Base-by-base conservation (phyloP, 2,888 invertebrate genomes). In the Temnothorax rugatulus region DNA sequence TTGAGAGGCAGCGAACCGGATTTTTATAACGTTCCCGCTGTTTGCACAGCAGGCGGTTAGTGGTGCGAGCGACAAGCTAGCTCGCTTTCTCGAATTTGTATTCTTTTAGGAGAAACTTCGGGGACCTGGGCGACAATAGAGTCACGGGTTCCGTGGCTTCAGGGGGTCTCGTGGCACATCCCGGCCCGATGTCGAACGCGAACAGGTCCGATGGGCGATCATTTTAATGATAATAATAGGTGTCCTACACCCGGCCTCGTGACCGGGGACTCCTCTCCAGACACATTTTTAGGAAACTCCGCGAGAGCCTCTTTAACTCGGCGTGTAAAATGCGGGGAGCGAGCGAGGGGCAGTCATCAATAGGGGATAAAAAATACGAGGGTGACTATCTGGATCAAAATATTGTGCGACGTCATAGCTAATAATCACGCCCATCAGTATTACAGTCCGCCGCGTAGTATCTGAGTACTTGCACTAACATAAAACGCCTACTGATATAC, bases 11-110 rank as follows among this genome's bases (percentile, higher is more conserved):
- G 69, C 47, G 66, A 81, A 73, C 59, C 50, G 79, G 73, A 81
- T 81, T 69, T 79, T 81, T 81, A 81, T 44, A 71, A 81, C 18
- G 38, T 79, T 25, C 73, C 21, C 25, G 59, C 13, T 91, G 91
- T 91, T 91, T 91, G 89, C 88, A 88, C 91, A 91, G 91, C 91
- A 90, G 91, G 91, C 76, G 87, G 84, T 85, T 86, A 61, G 81
- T 25, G 54, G 83, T 84, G 87, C 54, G 66, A 68, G 85, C 85
- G 89, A 90, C 87, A 85, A 83, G 88, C 84, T 88, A 88, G 84
- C 38, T 87, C 76, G 87, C 87, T 89, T 87, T 87, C 86, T 87
- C 85, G 76, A 91, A 88, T 90, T 90, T 87, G 79, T 86, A 89
- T 90, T 90, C 87, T 89, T 90, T 88, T 86, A 84, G 83, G 44